Base-by-base conservation (phyloP, 1,140 invertebrate genomes). In the Anthonomus grandis region DNA sequence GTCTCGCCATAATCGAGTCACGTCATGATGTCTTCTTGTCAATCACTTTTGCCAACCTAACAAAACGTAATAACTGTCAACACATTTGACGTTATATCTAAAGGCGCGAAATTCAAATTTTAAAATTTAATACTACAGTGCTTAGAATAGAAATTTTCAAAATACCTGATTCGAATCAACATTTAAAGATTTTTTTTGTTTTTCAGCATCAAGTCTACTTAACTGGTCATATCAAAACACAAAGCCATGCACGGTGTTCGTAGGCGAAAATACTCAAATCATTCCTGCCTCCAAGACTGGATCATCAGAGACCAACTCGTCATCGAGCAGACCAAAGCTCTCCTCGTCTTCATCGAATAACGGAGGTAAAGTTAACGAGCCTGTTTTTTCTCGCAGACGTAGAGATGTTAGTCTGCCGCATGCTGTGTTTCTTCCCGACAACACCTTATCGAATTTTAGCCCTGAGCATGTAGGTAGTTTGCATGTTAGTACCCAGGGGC, bases 201-300 rank as follows among this genome's bases (percentile, higher is more conserved):
- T 82, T 80, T 18, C 76, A 89, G 87, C 85, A 45, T 89, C 87
- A 57, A 90, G 87, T 71, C 79, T 90, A 63, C 78, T 91, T 58
- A 89, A 85, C 72, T 89, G 85, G 83, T 87, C 87, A 67, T 87
- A 90, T 74, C 85, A 88, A 71, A 84, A 82, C 51, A 80, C 85
- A 41, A 87, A 88, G 68, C 82, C 87, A 24, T 92, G 90, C 78
- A 84, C 86, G 62, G 88, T 92, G 50, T 76, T 92, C 66, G 89
- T 91, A 47, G 87, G 86, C 63, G 88, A 87, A 64, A 82, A 81
- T 58, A 75, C 78, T 10, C 84, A 88, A 70, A 76, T 81, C 48
- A 81, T 82, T 61, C 76, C 81, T 41, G 75, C 77, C 56, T 83
- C 84, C 31, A 86, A 86, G 74, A 72, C 79, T 50, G 77, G 79